Base-by-base conservation (phyloP, 2,797 vertebrate species). In the Brotogeris chrysoptera region DNA sequence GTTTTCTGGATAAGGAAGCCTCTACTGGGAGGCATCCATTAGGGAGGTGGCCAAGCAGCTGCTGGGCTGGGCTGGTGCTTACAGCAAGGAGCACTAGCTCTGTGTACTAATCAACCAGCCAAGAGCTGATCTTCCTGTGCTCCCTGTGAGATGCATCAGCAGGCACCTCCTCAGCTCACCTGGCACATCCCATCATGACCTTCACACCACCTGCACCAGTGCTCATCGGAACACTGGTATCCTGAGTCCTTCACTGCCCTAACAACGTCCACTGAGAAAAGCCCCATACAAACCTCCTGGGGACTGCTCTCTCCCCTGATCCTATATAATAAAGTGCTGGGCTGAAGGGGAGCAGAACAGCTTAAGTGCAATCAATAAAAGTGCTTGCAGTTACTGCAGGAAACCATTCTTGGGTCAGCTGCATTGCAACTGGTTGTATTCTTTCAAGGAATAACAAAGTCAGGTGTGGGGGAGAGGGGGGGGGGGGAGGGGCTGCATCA, bases 351-450 rank as follows among this genome's bases (percentile, higher is more conserved):
- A 97, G 95, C 92, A 97, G 86, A 96, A 76, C 96, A 96, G 95
- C 91, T 96, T 96, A 96, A 98, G 97, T 98, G 97, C 97, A 97
- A 97, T 97, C 96, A 96, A 93, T 96, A 94, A 96, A 98, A 98
- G 98, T 98, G 97, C 96, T 98, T 96, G 92, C 93, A 97, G 80
- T 97, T 97, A 85, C 91, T 49, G 93, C 74, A 96, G 96, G 97
- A 98, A 97, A 94, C 91, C 94, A 91, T 95, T 96, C 92, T 97
- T 80, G 95, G 97, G 96, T 91, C 95, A 97, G 82, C 86, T 80
- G 97, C 95, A 94, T 92, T 96, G 96, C 88, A 92, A 96, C 95
- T 98, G 97, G 97, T 97, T 98, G 71, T 97, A 97, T 98, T 98
- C 98, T 98, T 98, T 98, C 60, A 93, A 81, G 66, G 96, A 98